Evolutionary conservation across 2,888 invertebrate genomes (phyloP).

Genomic region (Dryadula phaetusa): DNA sequence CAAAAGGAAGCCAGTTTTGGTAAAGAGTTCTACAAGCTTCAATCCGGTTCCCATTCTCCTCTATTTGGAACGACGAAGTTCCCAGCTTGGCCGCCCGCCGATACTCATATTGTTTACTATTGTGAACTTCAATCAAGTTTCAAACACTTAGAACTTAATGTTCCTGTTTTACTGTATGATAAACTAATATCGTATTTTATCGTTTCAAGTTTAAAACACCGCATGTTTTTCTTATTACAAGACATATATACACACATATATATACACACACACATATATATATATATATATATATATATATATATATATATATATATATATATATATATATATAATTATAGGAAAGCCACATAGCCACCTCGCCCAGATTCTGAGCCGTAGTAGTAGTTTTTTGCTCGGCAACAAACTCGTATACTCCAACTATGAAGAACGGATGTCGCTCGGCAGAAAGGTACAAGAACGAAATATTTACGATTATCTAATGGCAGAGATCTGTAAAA

Average conservation of each 20-base stretch:
- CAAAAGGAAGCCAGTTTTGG: constrained; percentile 52
- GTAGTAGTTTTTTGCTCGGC: too few species aligned
- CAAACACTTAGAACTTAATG: constrained; percentile 30
- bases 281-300: not conserved
- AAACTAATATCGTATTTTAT: not conserved
- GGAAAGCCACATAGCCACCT: too few species aligned
- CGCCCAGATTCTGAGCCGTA: too few species aligned
- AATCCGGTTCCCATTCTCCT: constrained; percentile 49
- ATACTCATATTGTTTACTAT: constrained; percentile 48
- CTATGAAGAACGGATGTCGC: too few species aligned
- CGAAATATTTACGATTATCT: too few species aligned
- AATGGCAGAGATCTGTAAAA: too few species aligned
- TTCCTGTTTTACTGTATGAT: constrained; percentile 16
- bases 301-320: too few species aligned
- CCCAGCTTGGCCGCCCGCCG: constrained; percentile 45
- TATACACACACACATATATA: not conserved
- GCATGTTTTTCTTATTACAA: not conserved
- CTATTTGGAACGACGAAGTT: constrained; percentile 51
- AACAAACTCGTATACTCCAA: too few species aligned
- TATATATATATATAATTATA: too few species aligned
- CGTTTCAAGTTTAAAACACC: not conserved
- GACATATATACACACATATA: not conserved
- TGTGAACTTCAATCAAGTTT: constrained; percentile 42
- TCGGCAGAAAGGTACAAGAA: too few species aligned
- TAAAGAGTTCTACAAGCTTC: constrained; percentile 52